These are phyloP conservation scores for Thaumatotibia leucotreta DNA, from an alignment of 1,140 invertebrate genomes.

Conservation along the genomic window DNA sequence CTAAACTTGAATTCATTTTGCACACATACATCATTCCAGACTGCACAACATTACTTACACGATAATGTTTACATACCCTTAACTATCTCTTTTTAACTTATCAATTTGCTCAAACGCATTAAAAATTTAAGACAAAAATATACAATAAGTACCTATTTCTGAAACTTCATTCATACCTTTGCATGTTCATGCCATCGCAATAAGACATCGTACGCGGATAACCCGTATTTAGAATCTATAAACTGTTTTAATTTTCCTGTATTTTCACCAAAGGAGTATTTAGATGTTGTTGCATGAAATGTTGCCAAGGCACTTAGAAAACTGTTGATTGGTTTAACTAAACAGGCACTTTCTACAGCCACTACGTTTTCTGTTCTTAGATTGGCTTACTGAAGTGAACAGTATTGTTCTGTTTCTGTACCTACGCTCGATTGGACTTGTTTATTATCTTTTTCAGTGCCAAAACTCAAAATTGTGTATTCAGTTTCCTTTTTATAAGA, in stretches of 20 bases:
- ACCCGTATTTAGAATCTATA: conserved; percentile 1
- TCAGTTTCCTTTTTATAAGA: no score
- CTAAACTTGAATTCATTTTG: neutral
- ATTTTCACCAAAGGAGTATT: neutral
- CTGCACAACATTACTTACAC: no score
- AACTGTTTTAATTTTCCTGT: conserved; percentile 1
- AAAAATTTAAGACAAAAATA: neutral
- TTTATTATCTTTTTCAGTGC: no score
- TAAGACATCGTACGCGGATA: conserved; percentile 15
- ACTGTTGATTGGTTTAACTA: neutral
- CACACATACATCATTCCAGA: no score
- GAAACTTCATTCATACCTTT: conserved; percentile 1
- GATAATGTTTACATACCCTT: no score
- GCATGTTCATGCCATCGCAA: conserved; percentile 7
- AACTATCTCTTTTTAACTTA: neutral
- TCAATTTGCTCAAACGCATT: neutral
- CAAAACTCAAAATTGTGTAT: no score
- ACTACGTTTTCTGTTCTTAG: neutral
- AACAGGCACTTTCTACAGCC: neutral
- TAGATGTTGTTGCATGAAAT: conserved; percentile 12
- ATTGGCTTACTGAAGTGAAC: no score
- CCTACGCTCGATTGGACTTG: no score
- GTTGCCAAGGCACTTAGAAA: neutral
- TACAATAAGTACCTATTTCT: neutral
- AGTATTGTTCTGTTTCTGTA: no score